Percentiles rank a stretch among this genome's conserved stretches.
phyloP scores from a whole-genome alignment of 2,888 invertebrate species.

The Notodonta ziczac region DNA sequence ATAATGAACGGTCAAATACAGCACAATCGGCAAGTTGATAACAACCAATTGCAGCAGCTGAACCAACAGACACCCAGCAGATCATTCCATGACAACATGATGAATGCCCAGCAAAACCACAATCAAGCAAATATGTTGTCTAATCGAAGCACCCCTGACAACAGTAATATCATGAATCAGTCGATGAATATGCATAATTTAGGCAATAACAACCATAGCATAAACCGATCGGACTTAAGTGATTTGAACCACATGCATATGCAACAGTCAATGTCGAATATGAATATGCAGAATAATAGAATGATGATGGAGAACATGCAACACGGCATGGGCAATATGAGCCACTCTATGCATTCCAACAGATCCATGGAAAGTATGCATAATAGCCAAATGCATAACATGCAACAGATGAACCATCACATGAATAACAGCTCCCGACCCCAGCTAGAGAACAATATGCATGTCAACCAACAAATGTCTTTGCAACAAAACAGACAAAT shows the following conservation, averaged over 20 bases:
- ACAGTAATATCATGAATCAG: conserved; percentile 68
- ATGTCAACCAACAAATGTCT: conserved; percentile 73
- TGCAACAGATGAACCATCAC: conserved; percentile 78
- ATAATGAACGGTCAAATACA: conserved; percentile 81
- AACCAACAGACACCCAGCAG: conserved; percentile 62
- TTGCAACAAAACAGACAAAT: conserved; percentile 75
- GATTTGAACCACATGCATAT: conserved; percentile 78
- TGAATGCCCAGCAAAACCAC: conserved; percentile 63
- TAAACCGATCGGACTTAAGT: conserved; percentile 66
- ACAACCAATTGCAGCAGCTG: conserved; percentile 68
- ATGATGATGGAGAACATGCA: conserved; percentile 79
- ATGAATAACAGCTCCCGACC: conserved; percentile 61
- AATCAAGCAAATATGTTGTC: conserved; percentile 65
- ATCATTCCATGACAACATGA: conserved; percentile 72
- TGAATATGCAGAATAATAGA: conserved; percentile 76
- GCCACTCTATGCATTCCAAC: conserved; percentile 72
- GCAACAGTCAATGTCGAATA: conserved; percentile 68
- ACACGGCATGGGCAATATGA: conserved; percentile 70
- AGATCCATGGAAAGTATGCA: conserved; percentile 75
- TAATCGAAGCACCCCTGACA: conserved; percentile 70
- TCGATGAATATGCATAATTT: conserved; percentile 74
- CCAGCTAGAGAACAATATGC: conserved; percentile 73
- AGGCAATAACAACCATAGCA: conserved; percentile 63
- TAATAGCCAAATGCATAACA: conserved; percentile 70
- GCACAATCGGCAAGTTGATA: conserved; percentile 70